Evolutionary conservation across 1,140 invertebrate genomes (phyloP), one percentile per base, ranked within the genome.

Genomic region (Daktulosphaira vitifoliae): DNA sequence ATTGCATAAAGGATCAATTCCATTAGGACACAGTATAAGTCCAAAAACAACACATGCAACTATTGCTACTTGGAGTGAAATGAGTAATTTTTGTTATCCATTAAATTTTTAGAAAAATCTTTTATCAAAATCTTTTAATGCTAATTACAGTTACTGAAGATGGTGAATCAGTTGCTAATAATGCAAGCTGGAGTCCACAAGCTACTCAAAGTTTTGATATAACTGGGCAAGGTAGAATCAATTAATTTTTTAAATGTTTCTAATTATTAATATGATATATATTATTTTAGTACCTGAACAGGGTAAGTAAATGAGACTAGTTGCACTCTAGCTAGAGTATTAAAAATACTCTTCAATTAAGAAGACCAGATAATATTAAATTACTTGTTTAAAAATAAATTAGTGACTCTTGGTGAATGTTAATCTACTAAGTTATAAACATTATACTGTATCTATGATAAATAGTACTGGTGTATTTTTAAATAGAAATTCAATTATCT

Each of bases 241-340:
- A 48, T 3, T 2, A 15, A 48, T 11, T 8, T 29, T 23, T 22
- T 25, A 5, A 29, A 48, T 48, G 42, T 62, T 39, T 25, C 44
- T 46, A 62, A 46, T 44, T 46, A 62, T 62, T 33, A 62, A 62
- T 15, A 46, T 11, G 39, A 29, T 62, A 25, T 46, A 25, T 62
- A 62, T 46, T 62, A n/a, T 62, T 62, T n/a, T 62, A 62, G 56
- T 62, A 62, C 42, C 56, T 62, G 56, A 62, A n/a, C 56, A 62
- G 56, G 56, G 56, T 62, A 62, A 62, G 23, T 62, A 46, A 62
- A 62, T 5, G 16, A 33, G n/a, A 33, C 18, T 6, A 39, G 20
- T 46, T 29, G 20, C 15, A 46, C 18, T n/a, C 42, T 46, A 39
- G 54, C 39, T 62, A 25, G 42, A 48, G 42, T 20, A 38, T 39